Base-by-base conservation (phyloP, 2,797 vertebrate species). In the Microctenopoma steveboyesi region DNA sequence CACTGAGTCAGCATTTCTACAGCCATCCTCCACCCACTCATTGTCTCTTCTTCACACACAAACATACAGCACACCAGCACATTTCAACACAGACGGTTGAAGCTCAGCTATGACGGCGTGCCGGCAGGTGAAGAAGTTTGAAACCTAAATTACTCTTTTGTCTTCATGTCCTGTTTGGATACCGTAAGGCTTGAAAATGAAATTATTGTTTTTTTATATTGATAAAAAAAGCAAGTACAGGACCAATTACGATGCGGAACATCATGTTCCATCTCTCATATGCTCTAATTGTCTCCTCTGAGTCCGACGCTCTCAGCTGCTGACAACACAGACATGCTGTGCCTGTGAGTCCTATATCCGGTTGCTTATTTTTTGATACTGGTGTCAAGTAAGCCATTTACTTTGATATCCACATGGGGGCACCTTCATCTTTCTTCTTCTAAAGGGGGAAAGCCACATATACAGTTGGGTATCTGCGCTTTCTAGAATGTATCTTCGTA, bases 391-490 rank as follows among this genome's bases (percentile, higher is more conserved):
- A 27, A 59, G 74, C 81, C 61, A 81, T 74, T 90, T 79, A 56
- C 63, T 73, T 57, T 46, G 51, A 71, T 79, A 57, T 86, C 90
- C 92, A 91, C 89, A 85, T 30, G 82, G 84, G 74, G 91, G 84
- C 85, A 76, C 77, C 72, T 87, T 83, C 62, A 48, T 79, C 77
- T 80, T 54, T 53, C 25, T 50, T 50, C 58, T 27, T 51, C 10
- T 30, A 18, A 51, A 66, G 42, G 40, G 6, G 55, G 30, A 37
- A 71, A 37, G 37, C 67, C 43, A 63, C 4, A 55, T 33, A 54
- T 57, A 30, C n/a, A 45, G 22, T 60, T 56, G 75, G 27, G 64
- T 18, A 77, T 61, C 48, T 66, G 64, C 7, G 39, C 70, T 64
- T 43, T 61, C 12, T 28, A 48, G 40, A 74, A 71, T 74, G 50